Base-by-base conservation (phyloP, 2,113 vertebrate species). In the Myanophis thanlyinensis region DNA sequence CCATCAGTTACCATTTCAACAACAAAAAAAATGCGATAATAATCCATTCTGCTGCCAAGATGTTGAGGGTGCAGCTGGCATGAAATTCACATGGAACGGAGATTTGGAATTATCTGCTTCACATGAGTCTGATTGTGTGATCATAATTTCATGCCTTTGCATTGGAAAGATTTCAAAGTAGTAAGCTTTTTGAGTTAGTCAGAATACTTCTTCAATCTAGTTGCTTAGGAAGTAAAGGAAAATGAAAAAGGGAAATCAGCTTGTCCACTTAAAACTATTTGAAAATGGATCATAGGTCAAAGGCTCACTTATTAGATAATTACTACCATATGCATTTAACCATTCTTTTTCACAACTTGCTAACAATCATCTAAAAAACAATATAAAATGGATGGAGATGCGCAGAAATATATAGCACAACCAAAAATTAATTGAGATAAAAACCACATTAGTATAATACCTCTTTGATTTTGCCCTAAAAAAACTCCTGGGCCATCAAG, bases 71-170 rank as follows among this genome's bases (percentile, higher is more conserved):
- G 49, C 52, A 92, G 49, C 40, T 46, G 40, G 87, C 44, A 48
- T 89, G 62, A 87, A 88, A 30, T 47, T 62, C 73, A 85, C 44
- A 93, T 62, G 53, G 52, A 62, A 92, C 59, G n/a, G 67, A 89
- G 51, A 89, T 89, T 49, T 85, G 30, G 67, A 85, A 44, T 89
- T 85, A 85, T 30, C 46, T 51, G 46, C 27, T 86, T 62, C 53
- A 86, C 56, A 20, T 62, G 80, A 89, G 11, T 30, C 47, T 86
- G 88, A 62, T 90, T 49, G 40, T 92, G 27, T 91, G 90, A 85
- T 22, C 13, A 30, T 62, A 59, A 54, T 35, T 20, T 35, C 53
- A 48, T 47, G 54, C 52, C 44, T 59, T 86, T 40, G 35, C 20
- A 67, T 44, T 5, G 40, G 56, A 51, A 73, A 67, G 4, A 88